These are phyloP conservation scores for Alaudala cheleensis DNA, from an alignment of 2,113 vertebrate genomes.

Conservation along the genomic window DNA sequence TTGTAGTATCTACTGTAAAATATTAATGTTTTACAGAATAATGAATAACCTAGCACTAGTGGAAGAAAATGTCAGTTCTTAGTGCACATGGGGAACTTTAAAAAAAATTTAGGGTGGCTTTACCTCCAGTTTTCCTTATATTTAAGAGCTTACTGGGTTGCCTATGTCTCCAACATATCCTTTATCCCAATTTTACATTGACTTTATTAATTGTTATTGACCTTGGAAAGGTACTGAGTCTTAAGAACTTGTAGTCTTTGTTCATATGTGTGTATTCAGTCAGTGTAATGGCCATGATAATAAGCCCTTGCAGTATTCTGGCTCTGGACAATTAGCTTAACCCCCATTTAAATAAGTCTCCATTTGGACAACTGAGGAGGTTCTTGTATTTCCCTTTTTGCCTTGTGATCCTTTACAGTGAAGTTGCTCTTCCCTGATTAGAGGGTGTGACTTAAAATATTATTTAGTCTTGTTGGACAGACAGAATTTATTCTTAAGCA, in stretches of 20 bases:
- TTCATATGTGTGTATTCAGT: not conserved
- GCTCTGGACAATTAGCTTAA: not conserved
- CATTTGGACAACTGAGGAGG: not conserved
- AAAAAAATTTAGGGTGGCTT: not conserved
- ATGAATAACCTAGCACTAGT: not conserved
- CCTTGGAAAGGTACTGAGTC: not conserved
- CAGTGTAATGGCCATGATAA: not conserved
- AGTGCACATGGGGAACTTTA: accelerated
- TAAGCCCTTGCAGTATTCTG: not conserved
- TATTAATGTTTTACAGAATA: not conserved
- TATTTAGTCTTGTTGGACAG: not conserved
- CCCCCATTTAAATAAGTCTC: not conserved
- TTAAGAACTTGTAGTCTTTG: not conserved
- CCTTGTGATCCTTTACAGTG: not conserved
- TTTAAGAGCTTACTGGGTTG: not conserved
- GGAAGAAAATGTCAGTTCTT: not conserved
- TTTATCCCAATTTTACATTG: not conserved
- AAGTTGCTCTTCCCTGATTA: not conserved
- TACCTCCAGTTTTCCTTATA: not conserved
- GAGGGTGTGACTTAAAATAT: not conserved
- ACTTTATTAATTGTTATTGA: not conserved
- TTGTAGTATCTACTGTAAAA: not conserved
- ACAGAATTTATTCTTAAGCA: not conserved
- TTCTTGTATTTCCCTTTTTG: not conserved
- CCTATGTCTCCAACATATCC: not conserved